Conservation (phyloP, 2,797 vertebrate genomes). For the Darevskia nairensis region DNA sequence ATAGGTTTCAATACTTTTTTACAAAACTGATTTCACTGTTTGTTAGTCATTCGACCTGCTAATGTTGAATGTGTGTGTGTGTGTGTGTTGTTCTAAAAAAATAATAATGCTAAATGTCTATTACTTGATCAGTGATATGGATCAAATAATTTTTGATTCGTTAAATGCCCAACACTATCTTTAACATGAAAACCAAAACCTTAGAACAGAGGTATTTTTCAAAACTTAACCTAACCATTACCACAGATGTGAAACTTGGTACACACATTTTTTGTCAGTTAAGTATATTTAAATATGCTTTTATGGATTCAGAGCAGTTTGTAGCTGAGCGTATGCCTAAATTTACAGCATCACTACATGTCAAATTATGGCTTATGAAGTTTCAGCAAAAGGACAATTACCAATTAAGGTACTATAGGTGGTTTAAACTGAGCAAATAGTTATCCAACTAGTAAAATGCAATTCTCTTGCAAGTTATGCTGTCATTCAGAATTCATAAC, state of each 20-base stretch:
- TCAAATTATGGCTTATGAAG: not conserved
- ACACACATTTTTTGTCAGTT: not conserved
- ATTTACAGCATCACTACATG: not conserved
- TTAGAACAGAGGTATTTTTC: not conserved
- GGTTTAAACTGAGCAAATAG: not conserved
- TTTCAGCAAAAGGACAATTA: not conserved
- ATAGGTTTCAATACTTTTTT: not conserved
- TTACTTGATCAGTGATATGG: not conserved
- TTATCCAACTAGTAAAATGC: not conserved
- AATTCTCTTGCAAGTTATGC: not conserved
- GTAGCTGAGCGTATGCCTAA: not conserved
- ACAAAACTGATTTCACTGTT: not conserved
- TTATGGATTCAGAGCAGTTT: not conserved
- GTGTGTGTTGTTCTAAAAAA: too few species aligned
- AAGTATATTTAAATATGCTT: not conserved
- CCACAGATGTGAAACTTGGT: not conserved
- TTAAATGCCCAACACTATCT: not conserved
- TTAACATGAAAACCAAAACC: too few species aligned
- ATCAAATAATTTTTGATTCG: not conserved
- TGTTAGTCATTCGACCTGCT: not conserved
- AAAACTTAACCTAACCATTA: not conserved
- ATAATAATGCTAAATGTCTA: not conserved
- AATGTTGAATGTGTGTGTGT: too few species aligned
- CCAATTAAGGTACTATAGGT: not conserved
- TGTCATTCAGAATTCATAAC: not conserved